Evolutionary conservation across 2,113 vertebrate species (phyloP).

Genomic region (Archilochus colubris): DNA sequence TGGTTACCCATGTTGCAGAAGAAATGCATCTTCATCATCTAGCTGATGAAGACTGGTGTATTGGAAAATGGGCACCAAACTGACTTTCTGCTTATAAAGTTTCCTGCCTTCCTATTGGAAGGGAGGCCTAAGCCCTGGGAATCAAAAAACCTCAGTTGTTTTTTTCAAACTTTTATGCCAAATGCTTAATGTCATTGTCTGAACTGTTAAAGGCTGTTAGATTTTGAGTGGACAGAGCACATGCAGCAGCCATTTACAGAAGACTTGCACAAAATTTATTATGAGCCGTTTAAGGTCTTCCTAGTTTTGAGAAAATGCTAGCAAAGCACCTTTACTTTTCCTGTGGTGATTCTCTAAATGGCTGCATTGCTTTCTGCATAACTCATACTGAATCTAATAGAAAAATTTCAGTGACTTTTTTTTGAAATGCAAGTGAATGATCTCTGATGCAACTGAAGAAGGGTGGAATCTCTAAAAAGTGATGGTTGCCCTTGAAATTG

Average conservation of each 20-base stretch:
- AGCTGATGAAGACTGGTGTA: neutral
- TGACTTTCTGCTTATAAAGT: neutral
- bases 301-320: neutral
- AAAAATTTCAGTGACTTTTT: neutral
- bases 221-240: conserved; percentile 37
- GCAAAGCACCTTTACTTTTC: neutral
- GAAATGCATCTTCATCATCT: neutral
- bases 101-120: neutral
- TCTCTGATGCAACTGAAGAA: neutral
- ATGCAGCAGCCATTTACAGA: conserved; percentile 38
- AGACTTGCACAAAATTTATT: neutral
- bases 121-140: neutral
- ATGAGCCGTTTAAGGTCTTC: neutral
- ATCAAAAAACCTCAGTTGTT: neutral
- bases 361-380: conserved; percentile 37
- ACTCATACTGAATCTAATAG: neutral
- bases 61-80: neutral
- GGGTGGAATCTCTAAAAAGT: neutral
- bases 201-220: conserved; percentile 69
- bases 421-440: neutral
- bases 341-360: conserved; percentile 24
- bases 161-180: neutral
- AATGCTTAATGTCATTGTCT: neutral
- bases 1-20: neutral
- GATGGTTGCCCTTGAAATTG: conserved; percentile 11